Evolutionary conservation across 2,113 vertebrate genomes (phyloP).

Genomic region (Stegastes partitus): DNA sequence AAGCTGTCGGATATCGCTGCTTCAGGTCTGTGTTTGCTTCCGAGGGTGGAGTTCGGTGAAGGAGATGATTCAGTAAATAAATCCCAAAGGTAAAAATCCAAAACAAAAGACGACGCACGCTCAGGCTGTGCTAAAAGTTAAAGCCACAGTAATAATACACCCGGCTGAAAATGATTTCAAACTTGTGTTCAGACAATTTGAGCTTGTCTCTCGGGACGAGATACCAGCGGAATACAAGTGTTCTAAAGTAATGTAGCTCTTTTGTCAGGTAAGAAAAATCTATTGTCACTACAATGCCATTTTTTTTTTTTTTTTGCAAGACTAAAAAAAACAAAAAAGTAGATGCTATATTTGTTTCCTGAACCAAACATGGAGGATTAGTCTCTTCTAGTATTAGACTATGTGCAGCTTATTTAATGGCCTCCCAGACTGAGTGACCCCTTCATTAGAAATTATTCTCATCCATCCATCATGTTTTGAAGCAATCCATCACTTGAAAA

Average conservation of each 20-base stretch:
- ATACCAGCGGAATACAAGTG: slow-evolving; percentile 10
- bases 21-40: neutral
- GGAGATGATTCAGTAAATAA: slow-evolving; percentile 20
- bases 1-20: neutral
- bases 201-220: slow-evolving; percentile 23
- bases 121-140: slow-evolving; percentile 12
- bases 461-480: slow-evolving; percentile 15
- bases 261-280: slow-evolving; percentile 21
- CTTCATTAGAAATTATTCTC: slow-evolving; percentile 6
- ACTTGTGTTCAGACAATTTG: slow-evolving; percentile 1
- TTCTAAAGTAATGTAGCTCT: slow-evolving; percentile 9
- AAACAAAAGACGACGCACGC: slow-evolving; percentile 7
- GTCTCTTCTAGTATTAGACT: neutral
- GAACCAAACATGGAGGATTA: neutral
- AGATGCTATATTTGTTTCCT: slow-evolving; percentile 9
- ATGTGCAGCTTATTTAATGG: slow-evolving; percentile 27
- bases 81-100: neutral
- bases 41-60: slow-evolving; percentile 2
- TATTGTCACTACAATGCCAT: neutral
- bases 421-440: slow-evolving; percentile 4
- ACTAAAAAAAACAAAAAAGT: neutral
- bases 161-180: slow-evolving; percentile 16
- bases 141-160: slow-evolving; percentile 1
- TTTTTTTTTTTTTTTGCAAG: slow-evolving; percentile 4
- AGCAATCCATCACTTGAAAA: slow-evolving; percentile 15